These are phyloP conservation scores for Laodelphax striatellus DNA, from an alignment of 1,140 invertebrate species.

Conservation along the genomic window DNA sequence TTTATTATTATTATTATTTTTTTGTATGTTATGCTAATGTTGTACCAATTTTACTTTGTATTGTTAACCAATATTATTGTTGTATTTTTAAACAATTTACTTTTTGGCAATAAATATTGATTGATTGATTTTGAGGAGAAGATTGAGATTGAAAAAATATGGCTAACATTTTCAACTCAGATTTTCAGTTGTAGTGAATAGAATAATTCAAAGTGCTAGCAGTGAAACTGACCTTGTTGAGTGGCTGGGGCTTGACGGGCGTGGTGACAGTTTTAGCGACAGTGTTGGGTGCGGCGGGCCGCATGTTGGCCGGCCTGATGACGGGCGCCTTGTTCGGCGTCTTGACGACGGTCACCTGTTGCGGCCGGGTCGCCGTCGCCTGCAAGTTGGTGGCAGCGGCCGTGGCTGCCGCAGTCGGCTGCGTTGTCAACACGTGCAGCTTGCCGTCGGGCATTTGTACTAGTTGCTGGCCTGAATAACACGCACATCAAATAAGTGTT, in stretches of 20 bases:
- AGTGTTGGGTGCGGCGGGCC: not conserved
- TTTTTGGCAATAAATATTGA: no score
- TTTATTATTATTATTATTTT: no score
- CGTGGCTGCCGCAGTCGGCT: conserved; percentile 5
- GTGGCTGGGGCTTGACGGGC: conserved; percentile 6
- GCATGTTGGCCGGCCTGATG: not conserved
- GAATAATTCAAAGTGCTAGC: no score
- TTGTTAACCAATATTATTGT: no score
- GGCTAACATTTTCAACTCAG: no score
- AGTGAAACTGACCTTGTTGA: conserved; percentile 18
- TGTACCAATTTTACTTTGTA: no score
- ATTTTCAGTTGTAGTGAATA: no score
- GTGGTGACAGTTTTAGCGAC: conserved; percentile 1
- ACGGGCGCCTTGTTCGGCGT: not conserved
- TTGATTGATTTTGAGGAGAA: no score
- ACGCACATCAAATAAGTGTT: no score
- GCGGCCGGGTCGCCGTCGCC: not conserved
- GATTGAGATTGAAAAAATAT: no score
- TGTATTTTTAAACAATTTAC: no score
- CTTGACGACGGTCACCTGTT: conserved; percentile 10
- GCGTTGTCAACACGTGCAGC: conserved; percentile 59
- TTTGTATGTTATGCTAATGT: no score
- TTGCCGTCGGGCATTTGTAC: conserved; percentile 89
- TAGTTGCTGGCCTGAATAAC: conserved; percentile 63
- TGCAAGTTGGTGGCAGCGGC: conserved; percentile 9